Percentiles rank a stretch among this genome's conserved stretches.
phyloP scores from a whole-genome alignment of 2,888 invertebrate genomes.

The Psococerastis gibbosa region DNA sequence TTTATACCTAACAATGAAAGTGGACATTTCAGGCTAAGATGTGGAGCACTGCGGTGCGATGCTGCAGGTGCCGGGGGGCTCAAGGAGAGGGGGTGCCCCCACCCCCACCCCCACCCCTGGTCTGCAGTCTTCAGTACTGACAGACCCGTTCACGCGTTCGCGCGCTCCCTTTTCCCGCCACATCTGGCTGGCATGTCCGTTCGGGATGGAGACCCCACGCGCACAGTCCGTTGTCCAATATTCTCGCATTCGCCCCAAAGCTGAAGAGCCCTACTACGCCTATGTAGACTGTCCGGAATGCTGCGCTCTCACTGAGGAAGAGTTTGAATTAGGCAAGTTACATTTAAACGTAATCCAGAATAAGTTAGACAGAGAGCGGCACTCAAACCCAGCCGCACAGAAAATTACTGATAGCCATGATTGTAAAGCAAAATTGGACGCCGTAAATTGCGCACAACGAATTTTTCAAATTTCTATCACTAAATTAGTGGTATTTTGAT shows the following conservation, averaged over 20 bases:
- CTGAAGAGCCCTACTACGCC: constrained; percentile 6
- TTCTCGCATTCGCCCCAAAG: constrained; percentile 4
- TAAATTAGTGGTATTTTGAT: too few relatives aligned
- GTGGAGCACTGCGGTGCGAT: background rate
- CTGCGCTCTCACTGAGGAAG: constrained; percentile 5
- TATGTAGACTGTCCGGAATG: constrained; percentile 7
- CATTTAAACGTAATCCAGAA: too few relatives aligned
- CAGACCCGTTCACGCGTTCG: background rate
- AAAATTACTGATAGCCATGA: too few relatives aligned
- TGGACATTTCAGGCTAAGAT: too few relatives aligned
- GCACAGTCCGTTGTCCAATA: constrained; percentile 7
- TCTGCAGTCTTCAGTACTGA: background rate
- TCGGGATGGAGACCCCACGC: constrained; percentile 4
- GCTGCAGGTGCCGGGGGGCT: background rate
- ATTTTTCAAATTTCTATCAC: too few relatives aligned
- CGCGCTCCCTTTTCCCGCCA: background rate
- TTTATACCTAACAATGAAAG: too few relatives aligned
- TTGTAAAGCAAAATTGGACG: too few relatives aligned
- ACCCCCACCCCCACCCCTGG: background rate
- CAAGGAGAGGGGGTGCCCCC: background rate
- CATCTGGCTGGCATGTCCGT: background rate
- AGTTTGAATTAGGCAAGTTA: constrained; percentile 8
- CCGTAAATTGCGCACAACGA: too few relatives aligned
- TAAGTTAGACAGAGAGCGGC: too few relatives aligned
- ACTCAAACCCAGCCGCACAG: too few relatives aligned